phyloP scores from a whole-genome alignment of 2,797 vertebrate species.

The Sylvia borin region DNA sequence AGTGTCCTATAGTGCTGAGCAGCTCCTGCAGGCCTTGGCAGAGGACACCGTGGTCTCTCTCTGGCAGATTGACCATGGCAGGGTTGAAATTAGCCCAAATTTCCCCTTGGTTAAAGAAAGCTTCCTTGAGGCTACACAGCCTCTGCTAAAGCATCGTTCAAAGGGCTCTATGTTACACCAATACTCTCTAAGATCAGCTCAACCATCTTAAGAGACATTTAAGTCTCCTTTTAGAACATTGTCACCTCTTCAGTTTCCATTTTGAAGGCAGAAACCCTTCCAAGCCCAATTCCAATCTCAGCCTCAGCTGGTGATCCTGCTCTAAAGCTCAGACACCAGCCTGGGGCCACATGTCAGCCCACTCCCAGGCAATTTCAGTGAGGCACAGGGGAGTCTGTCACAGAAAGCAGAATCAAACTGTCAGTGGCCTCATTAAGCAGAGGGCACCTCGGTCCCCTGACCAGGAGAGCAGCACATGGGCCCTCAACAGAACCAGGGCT shows the following conservation, averaged over 20 bases:
- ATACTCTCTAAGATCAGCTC: neutral
- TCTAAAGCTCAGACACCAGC: neutral
- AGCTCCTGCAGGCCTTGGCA: neutral
- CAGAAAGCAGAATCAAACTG: neutral
- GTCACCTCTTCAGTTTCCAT: neutral
- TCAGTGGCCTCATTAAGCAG: neutral
- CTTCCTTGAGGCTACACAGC: neutral
- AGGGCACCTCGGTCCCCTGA: neutral
- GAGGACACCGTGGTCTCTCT: fast-evolving
- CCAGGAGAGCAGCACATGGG: neutral
- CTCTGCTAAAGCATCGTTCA: neutral
- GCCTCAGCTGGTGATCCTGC: neutral
- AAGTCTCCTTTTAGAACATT: neutral
- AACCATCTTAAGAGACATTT: neutral
- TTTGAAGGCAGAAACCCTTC: neutral
- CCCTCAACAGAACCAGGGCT: neutral
- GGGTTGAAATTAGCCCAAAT: neutral
- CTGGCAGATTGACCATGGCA: fast-evolving
- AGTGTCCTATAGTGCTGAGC: neutral
- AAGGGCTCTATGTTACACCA: neutral
- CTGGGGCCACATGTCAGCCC: neutral
- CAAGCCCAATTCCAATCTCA: neutral
- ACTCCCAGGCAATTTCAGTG: neutral
- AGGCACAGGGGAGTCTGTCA: neutral
- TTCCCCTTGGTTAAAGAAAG: neutral